Evolutionary conservation across 2,113 vertebrate genomes (phyloP), one percentile per base, ranked within the genome.

Genomic region (Eurystomus gularis): DNA sequence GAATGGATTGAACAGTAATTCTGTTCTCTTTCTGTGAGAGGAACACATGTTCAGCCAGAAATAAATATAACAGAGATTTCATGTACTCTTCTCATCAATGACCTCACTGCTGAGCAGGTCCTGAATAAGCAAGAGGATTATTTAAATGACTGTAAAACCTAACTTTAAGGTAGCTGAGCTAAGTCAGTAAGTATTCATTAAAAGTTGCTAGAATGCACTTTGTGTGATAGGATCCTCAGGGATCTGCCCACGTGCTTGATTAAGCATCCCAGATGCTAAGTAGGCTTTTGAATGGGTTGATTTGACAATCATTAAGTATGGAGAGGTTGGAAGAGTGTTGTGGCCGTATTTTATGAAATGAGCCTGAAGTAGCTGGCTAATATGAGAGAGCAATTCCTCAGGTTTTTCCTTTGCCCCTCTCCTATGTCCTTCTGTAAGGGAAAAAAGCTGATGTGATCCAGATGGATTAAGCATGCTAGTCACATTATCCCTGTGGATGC

Each of bases 61-160:
- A 82, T 25, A 62, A 91, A 79, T 14, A 37, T 23, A 64, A 66
- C 24, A 73, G 76, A 86, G 21, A 42, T 55, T 93, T 95, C 77
- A 64, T 91, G 60, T 96, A 93, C 15, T 95, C 83, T 91, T 95
- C 95, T 95, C 93, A 91, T 96, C 86, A 94, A 66, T 97, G 96
- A 97, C 92, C 93, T 97, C 95, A 97, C 81, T 86, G 91, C 82
- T 88, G 46, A 92, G 93, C 80, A 81, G 82, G 55, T 83, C 71
- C 42, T 86, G 83, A 88, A 91, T 81, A 90, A 94, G 79, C 71
- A 83, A 88, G 76, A 73, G 76, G 55, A 96, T 94, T 94, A 92
- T 62, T 94, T 95, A 88, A 88, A 84, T 88, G 40, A 81, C 29
- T 62, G 37, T 80, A 85, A 93, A 90, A 54, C 66, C 61, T 25